These are phyloP conservation scores for Tricholaema leucomelas DNA, from an alignment of 2,113 vertebrate species.

Conservation along the genomic window DNA sequence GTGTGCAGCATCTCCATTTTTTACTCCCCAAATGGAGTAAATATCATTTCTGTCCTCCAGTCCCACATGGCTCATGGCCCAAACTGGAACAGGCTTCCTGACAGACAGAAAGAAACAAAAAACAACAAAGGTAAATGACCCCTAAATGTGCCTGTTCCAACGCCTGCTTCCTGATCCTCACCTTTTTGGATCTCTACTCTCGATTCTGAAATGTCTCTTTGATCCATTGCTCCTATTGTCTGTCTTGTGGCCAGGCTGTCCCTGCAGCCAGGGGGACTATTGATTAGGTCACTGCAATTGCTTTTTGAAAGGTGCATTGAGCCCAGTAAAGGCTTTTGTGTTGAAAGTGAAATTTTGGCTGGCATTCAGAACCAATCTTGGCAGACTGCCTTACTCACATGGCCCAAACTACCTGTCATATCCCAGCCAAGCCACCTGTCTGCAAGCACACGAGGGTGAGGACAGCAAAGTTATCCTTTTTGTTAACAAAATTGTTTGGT, in stretches of 20 bases:
- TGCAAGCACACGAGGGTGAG: background rate
- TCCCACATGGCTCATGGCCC: no score
- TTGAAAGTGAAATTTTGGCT: slow-evolving; percentile 34
- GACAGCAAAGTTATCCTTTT: background rate
- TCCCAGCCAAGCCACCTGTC: background rate
- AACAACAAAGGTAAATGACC: background rate
- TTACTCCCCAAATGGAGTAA: no score
- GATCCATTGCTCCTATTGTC: background rate
- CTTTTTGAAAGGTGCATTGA: slow-evolving; percentile 17
- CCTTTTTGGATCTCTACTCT: background rate
- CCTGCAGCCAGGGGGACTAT: background rate
- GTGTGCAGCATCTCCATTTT: no score
- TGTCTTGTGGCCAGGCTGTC: background rate
- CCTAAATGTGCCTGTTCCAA: background rate
- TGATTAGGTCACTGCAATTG: background rate
- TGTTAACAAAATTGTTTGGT: background rate
- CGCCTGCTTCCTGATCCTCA: background rate
- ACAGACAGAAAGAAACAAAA: background rate
- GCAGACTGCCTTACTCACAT: background rate
- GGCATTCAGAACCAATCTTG: slow-evolving; percentile 6
- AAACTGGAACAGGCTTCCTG: no score
- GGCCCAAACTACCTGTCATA: background rate
- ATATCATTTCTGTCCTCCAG: no score
- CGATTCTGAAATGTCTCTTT: background rate
- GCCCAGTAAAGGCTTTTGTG: background rate